Evolutionary conservation across 1,140 invertebrate species (phyloP), one percentile per base, ranked within the genome.

Genomic region (Caenorhabditis tropicalis): DNA sequence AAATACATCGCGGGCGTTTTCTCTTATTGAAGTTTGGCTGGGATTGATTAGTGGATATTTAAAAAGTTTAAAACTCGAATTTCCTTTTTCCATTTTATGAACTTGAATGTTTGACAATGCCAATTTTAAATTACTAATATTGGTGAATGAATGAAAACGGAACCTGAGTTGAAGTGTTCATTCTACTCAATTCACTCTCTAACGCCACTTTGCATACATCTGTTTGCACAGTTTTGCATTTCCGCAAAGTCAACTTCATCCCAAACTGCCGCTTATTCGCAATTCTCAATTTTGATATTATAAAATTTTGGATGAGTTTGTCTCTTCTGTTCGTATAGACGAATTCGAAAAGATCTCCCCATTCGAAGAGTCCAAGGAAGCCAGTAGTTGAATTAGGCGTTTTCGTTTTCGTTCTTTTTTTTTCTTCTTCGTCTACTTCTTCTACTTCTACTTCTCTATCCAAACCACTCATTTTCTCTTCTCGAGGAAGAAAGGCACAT

Each of bases 201-300:
- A 1, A 12, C 33, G 29, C 29, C 65, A 74, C 65, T 74, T 74
- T 74, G 65, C 65, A 74, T 74, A 74, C 65, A 74, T 46, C 2
- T 74, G 43, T 74, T 74, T 74, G 21, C 65, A 39, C 65, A 74
- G 65, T 43, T 74, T 74, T 74, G 65, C 65, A 74, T 74, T 74
- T 74, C 65, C 65, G 65, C 65, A 74, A 74, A 74, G 65, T 43
- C 65, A 74, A 74, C 43, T 39, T 74, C 19, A 15, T 33, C 24
- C 29, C 36, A 33, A 39, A 74, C 36, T 43, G 33, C n/a, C 65
- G 29, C 36, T 33, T n/a, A 21, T n/a, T 43, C 65, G 43, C n/a
- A 43, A 36, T 74, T 74, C n/a, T n/a, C 7, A 15, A 74, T 2
- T 33, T 24, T 16, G 36, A 39, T 74, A 74, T 36, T 43, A 43